Evolutionary conservation across 2,797 vertebrate genomes (phyloP), one percentile per base, ranked within the genome.

Genomic region (Psittacula echo): DNA sequence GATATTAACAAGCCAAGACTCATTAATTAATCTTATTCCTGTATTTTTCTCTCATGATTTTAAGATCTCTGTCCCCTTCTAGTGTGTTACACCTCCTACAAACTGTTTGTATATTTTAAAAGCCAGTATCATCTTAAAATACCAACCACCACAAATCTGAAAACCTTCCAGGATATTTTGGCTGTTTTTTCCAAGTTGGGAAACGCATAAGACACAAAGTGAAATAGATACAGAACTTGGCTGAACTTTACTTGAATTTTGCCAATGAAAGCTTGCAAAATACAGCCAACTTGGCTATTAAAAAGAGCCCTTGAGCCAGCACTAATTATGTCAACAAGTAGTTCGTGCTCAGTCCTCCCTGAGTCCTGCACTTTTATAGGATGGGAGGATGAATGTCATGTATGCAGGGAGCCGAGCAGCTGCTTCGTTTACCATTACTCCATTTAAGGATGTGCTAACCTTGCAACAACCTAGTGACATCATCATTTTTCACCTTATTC

Each of bases 371-470:
- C 98, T 98, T 97, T 97, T 97, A 94, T 74, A 60, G 76, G 92
- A 67, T 89, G 83, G 76, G 47, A 90, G 87, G 88, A 88, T 83
- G 96, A 81, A 93, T 79, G 74, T 76, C 82, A 70, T 73, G 76
- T 45, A 73, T 87, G 95, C 90, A 96, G 97, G 98, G 96, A 97
- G 96, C 97, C 50, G 96, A 98, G 97, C 98, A 97, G 82, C 87
- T 92, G 94, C 95, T 92, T 81, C 75, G 4, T 93, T 53, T 96
- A 97, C 97, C 97, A 98, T 97, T 98, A 94, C 98, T 98, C 98
- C 98, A 98, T 98, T 98, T 98, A 97, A 96, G 97, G 97, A 98
- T 99, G 98, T 99, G 98, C 98, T 99, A 98, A 99, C 99, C 98
- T 99, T 98, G 98, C 98, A 99, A 98, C 98, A 98, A 98, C 98